phyloP scores from a whole-genome alignment of 2,888 invertebrate genomes.

The Watsonalla cultraria region DNA sequence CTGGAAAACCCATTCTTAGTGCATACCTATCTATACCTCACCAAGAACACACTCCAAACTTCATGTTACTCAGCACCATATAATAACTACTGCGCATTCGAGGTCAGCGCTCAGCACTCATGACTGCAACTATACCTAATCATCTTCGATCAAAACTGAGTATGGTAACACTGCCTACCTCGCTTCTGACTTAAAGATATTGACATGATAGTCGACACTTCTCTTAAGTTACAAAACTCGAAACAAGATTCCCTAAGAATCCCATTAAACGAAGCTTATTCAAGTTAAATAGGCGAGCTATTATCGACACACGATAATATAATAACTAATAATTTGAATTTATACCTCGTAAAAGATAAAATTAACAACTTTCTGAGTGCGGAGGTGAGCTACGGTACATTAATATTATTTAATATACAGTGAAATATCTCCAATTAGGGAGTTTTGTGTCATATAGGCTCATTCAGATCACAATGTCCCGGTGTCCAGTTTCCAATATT shows the following conservation, averaged over 20 bases:
- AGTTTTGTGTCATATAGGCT: constrained; percentile 41
- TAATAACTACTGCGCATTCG: too few relatives aligned
- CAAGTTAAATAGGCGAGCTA: constrained; percentile 31
- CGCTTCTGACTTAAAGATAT: too few relatives aligned
- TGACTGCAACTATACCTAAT: too few relatives aligned
- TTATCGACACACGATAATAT: constrained; percentile 14
- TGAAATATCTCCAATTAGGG: constrained; percentile 50
- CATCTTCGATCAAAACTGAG: too few relatives aligned
- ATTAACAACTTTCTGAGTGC: constrained; percentile 13
- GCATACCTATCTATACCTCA: too few relatives aligned
- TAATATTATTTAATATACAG: constrained; percentile 25
- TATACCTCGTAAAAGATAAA: constrained; percentile 32
- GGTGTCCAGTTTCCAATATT: constrained; percentile 5
- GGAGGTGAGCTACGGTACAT: constrained; percentile 22
- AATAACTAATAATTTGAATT: constrained; percentile 27
- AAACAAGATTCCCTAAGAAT: constrained; percentile 9
- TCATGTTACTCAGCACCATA: too few relatives aligned
- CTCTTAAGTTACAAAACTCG: neutral
- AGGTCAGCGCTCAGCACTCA: too few relatives aligned
- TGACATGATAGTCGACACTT: neutral
- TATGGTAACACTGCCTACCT: too few relatives aligned
- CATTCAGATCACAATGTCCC: constrained; percentile 14
- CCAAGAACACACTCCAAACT: too few relatives aligned
- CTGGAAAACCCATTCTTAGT: too few relatives aligned
- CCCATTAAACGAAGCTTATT: constrained; percentile 14